A percentile compares a stretch with the other conserved stretches of the same genome.
Conservation (phyloP, 2,888 invertebrate genomes). For the Schizaphis graminum region DNA sequence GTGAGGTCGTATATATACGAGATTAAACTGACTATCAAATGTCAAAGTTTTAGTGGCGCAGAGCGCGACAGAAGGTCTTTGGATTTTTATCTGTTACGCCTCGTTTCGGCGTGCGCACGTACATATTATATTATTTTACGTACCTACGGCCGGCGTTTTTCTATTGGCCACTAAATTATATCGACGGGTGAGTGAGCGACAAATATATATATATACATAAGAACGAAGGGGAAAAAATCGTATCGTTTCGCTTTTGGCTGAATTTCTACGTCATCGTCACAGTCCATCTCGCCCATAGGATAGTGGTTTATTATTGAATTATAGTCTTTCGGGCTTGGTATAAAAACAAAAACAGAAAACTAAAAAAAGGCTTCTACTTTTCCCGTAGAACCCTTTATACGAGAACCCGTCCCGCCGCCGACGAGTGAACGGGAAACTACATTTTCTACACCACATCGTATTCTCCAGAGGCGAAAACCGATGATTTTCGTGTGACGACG, state of each 20-base stretch:
- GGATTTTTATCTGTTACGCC: not conserved
- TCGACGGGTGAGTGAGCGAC: not conserved
- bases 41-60: constrained; percentile 14
- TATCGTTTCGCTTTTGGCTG: not conserved
- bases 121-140: not conserved
- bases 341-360: not conserved
- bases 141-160: not conserved
- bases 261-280: not conserved
- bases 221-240: not conserved
- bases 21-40: constrained; percentile 40
- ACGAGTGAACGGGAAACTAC: constrained; percentile 3
- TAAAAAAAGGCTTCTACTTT: constrained; percentile 13
- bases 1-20: not conserved
- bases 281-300: not conserved
- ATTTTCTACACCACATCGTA: not conserved
- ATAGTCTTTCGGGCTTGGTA: not conserved
- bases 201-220: not conserved
- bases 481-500: constrained; percentile 3
- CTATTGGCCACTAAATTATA: not conserved
- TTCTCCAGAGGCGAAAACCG: constrained; percentile 24
- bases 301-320: constrained; percentile 34
- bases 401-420: not conserved
- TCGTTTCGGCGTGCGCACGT: not conserved
- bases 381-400: not conserved
- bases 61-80: not conserved